Conservation (phyloP, 2,113 vertebrate genomes). For the Pangasianodon gigas region DNA sequence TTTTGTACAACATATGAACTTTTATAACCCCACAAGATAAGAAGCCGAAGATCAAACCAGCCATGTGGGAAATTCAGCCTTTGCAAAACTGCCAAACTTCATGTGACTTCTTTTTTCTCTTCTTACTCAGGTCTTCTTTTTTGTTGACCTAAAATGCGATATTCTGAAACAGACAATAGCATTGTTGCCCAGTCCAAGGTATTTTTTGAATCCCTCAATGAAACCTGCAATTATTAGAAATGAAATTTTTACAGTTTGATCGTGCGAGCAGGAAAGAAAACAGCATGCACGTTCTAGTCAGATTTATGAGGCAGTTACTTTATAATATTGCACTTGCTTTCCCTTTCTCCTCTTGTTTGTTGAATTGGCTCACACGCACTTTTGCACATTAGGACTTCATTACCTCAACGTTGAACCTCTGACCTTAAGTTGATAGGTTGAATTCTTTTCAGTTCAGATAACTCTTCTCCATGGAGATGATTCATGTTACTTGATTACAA, state of each 20-base stretch:
- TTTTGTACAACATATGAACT: constrained; percentile 19
- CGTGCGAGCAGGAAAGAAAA: neutral
- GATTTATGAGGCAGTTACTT: neutral
- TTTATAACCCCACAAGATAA: constrained; percentile 31
- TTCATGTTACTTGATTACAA: neutral
- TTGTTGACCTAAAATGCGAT: neutral
- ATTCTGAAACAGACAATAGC: neutral
- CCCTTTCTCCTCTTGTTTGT: neutral
- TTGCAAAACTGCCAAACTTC: constrained; percentile 10
- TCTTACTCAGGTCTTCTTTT: neutral
- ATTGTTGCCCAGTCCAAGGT: neutral
- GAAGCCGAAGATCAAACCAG: constrained; percentile 29
- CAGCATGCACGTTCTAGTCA: neutral
- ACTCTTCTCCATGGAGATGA: neutral
- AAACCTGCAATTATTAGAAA: neutral
- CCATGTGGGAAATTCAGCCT: constrained; percentile 25
- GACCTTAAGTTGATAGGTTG: neutral
- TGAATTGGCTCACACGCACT: neutral
- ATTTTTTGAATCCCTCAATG: neutral
- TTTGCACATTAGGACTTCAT: neutral
- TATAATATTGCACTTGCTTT: neutral
- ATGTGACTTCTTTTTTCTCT: neutral
- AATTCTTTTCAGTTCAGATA: constrained; percentile 2
- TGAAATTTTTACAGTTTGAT: neutral
- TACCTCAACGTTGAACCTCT: neutral